Base-by-base conservation (phyloP, 2,797 vertebrate species). In the Mus minutoides region DNA sequence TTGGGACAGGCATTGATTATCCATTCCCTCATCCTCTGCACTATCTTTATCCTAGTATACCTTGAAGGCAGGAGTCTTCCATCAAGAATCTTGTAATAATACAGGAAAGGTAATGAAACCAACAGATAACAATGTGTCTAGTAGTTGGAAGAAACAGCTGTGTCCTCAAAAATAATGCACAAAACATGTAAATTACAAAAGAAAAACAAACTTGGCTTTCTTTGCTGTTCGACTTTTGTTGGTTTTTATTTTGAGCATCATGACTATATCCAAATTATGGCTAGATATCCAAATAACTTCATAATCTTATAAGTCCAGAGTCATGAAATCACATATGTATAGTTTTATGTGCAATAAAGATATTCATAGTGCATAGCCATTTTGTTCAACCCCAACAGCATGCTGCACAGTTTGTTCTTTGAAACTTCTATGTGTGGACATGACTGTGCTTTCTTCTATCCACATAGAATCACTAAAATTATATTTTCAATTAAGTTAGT, bases 401-500 rank as follows among this genome's bases (percentile, higher is more conserved):
- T 29, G 73, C 60, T 29, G 73, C 60, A 86, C 69, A 82, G 16
- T 69, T 9, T 79, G 37, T 40, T 26, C 11, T 14, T 58, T 7
- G 78, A 75, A 9, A 49, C 1, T 19, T 58, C 16, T 90, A 43
- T 29, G 7, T 79, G 14, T 78, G 21, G 40, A 16, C 31, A 14
- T 67, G 14, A 34, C 3, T 62, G 40, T 69, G 3, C 34, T 56
- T 87, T 5, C 26, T 91, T 94, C 73, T 78, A 56, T 2, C 43
- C 24, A 78, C 5, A 46, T 84, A 77, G 73, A 73, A 95, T 14
- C 69, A 64, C 22, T 88, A 19, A 84, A 82, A 52, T 75, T 92
- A 83, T 88, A 76, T 17, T 84, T 83, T 85, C 1, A 88, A 88
- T 86, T 21, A 95, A 91, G 69, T 92, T 75, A 78, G 2, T 56